These are phyloP conservation scores for Scaptomyza caliginosa DNA, from an alignment of 2,888 invertebrate genomes.

Conservation along the genomic window DNA sequence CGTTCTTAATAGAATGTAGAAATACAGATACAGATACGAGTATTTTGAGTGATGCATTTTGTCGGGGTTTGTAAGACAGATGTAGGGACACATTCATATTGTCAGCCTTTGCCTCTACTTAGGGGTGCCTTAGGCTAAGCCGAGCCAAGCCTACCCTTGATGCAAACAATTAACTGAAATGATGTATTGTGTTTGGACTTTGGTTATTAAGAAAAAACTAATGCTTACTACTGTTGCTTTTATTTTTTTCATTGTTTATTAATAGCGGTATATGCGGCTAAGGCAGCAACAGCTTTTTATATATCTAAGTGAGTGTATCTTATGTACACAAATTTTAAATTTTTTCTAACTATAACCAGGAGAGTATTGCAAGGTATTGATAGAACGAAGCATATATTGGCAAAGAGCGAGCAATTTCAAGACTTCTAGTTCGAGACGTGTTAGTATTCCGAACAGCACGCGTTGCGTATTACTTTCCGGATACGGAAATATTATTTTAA, in stretches of 20 bases:
- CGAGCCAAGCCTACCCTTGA: slow-evolving; percentile 41
- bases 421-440: not conserved
- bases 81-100: slow-evolving; percentile 32
- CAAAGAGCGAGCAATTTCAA: not conserved
- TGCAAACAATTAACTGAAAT: slow-evolving; percentile 58
- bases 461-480: slow-evolving; percentile 72
- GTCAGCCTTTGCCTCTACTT: slow-evolving; percentile 59
- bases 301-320: no score
- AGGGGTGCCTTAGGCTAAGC: slow-evolving; percentile 45
- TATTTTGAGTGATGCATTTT: slow-evolving; percentile 5
- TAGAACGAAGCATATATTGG: no score
- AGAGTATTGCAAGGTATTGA: no score
- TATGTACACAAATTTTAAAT: no score
- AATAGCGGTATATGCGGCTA: slow-evolving; percentile 24
- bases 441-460: slow-evolving; percentile 47
- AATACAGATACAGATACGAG: slow-evolving; percentile 22
- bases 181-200: slow-evolving; percentile 57
- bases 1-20: slow-evolving; percentile 32
- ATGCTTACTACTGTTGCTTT: slow-evolving; percentile 20
- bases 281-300: not conserved
- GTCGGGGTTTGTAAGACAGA: slow-evolving; percentile 39
- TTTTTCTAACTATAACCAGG: no score
- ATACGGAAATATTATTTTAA: slow-evolving; percentile 78
- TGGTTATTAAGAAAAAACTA: slow-evolving; percentile 8
- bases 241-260: slow-evolving; percentile 19